Conservation (phyloP, 92 coral and sea anemone species). For the Blastomussa wellsi region DNA sequence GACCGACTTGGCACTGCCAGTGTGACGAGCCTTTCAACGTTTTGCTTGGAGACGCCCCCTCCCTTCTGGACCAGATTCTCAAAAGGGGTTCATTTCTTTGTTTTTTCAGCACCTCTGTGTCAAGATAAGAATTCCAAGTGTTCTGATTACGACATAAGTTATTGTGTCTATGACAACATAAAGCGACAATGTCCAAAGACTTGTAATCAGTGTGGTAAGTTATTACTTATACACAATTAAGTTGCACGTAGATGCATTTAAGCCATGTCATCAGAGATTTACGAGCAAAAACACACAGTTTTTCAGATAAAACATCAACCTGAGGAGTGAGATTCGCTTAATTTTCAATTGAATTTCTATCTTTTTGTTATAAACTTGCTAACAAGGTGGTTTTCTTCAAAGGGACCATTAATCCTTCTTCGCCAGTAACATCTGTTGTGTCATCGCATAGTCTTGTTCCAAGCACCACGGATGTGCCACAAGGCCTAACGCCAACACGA, state of each 20-base stretch:
- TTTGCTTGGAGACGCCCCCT: too few relatives aligned
- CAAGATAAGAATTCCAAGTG: not conserved
- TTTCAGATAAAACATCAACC: too few relatives aligned
- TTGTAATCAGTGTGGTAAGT: conserved; percentile 34
- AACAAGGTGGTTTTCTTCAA: not conserved
- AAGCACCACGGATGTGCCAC: too few relatives aligned
- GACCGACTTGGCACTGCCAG: too few relatives aligned
- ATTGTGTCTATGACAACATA: not conserved
- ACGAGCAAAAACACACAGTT: too few relatives aligned
- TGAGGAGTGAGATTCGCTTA: too few relatives aligned
- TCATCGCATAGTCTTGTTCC: not conserved
- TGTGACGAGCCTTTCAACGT: too few relatives aligned
- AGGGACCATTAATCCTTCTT: not conserved
- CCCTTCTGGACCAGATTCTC: too few relatives aligned
- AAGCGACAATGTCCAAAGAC: conserved; percentile 11
- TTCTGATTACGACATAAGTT: not conserved
- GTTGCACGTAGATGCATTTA: too few relatives aligned
- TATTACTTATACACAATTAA: not conserved
- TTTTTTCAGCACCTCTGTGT: not conserved
- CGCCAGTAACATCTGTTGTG: not conserved
- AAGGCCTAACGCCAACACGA: not conserved
- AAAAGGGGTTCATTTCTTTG: not conserved
- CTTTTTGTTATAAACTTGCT: not conserved
- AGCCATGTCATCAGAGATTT: too few relatives aligned
- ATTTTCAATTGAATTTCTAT: not conserved